Conservation (phyloP, 1,140 invertebrate species). For the Drosophila navojoa region DNA sequence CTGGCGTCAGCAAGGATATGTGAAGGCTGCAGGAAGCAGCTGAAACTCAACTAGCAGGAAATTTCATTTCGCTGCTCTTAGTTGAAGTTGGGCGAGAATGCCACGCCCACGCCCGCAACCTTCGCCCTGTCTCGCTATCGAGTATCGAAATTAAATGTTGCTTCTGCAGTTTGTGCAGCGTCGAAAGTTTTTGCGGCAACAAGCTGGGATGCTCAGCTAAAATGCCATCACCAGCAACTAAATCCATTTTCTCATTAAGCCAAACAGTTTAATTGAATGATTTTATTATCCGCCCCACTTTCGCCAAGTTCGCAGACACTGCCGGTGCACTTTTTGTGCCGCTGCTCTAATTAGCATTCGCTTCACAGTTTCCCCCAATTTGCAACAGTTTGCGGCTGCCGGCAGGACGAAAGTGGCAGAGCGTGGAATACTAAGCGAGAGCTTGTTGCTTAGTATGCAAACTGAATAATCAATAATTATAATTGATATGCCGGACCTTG, state of each 20-base stretch:
- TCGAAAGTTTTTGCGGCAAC: conserved; percentile 25
- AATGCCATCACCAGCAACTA: conserved; percentile 41
- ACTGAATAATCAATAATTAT: conserved; percentile 53
- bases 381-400: neutral
- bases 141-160: conserved; percentile 81
- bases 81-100: conserved; percentile 51
- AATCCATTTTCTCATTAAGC: conserved; percentile 77
- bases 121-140: conserved; percentile 64
- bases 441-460: conserved; percentile 37
- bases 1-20: conserved; percentile 67
- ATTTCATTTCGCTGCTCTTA: conserved; percentile 73
- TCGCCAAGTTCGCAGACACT: conserved; percentile 2
- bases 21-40: conserved; percentile 72
- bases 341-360: conserved; percentile 44
- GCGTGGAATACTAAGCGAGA: conserved; percentile 5
- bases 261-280: conserved; percentile 70
- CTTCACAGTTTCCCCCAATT: conserved; percentile 3
- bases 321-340: conserved; percentile 7
- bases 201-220: conserved; percentile 25
- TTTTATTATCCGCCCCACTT: conserved; percentile 10
- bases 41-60: conserved; percentile 71
- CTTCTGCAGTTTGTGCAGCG: conserved; percentile 14
- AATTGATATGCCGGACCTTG: conserved; percentile 21
- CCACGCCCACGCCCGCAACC: neutral
- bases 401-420: neutral